A percentile compares a stretch with the other conserved stretches of the same genome.
These are phyloP conservation scores for Andricus grossulariae DNA, from an alignment of 1,140 invertebrate genomes.

Conservation along the genomic window DNA sequence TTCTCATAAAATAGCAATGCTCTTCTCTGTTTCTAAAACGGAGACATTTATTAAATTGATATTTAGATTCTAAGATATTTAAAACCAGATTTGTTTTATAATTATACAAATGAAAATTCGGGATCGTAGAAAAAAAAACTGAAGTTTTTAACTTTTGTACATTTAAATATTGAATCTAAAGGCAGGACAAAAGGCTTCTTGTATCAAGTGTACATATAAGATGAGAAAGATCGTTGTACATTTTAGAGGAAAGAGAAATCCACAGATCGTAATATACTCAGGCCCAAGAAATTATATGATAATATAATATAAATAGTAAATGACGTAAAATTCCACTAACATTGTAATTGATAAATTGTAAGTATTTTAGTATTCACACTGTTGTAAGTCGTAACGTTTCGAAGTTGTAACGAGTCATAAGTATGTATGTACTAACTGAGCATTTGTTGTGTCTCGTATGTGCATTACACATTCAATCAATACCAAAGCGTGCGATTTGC, in stretches of 20 bases:
- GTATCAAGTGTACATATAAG: constrained; percentile 28
- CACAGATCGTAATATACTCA: constrained; percentile 41
- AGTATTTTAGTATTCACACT: constrained; percentile 45
- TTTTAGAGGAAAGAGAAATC: constrained; percentile 35
- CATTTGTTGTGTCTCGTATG: constrained; percentile 46
- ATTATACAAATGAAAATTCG: neutral
- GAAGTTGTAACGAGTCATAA: constrained; percentile 33
- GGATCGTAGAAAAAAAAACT: constrained; percentile 3
- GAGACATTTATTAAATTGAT: neutral
- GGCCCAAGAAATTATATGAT: constrained; percentile 50
- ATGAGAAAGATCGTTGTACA: constrained; percentile 11
- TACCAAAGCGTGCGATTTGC: constrained; percentile 64
- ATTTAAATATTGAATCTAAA: neutral
- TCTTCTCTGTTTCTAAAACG: neutral
- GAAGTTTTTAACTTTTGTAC: constrained; percentile 27
- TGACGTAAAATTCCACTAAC: constrained; percentile 24
- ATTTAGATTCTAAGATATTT: neutral
- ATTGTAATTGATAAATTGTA: constrained; percentile 40
- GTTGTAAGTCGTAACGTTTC: constrained; percentile 40
- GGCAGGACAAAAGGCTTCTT: constrained; percentile 10
- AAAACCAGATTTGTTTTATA: neutral
- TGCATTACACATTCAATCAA: constrained; percentile 57
- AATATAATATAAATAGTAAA: constrained; percentile 35
- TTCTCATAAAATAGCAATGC: too few species aligned
- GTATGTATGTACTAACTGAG: constrained; percentile 39